Evolutionary conservation across 2,797 vertebrate species (phyloP), one percentile per base, ranked within the genome.

Genomic region (Holocentrus rufus): DNA sequence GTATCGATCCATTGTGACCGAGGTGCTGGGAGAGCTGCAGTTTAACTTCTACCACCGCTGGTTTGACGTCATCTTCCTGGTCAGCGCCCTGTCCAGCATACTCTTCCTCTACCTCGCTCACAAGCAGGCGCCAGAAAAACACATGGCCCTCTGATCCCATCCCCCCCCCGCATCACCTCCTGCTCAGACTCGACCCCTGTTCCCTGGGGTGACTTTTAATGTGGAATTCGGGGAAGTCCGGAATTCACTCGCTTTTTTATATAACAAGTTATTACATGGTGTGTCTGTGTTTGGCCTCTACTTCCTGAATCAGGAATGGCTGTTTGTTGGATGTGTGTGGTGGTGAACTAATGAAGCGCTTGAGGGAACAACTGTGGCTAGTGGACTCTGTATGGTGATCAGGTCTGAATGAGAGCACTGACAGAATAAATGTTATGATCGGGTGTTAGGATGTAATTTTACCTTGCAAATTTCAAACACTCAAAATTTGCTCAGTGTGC

Each of bases 41-140:
- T 99, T 99, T 89, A 99, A 96, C 91, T 99, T 99, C 85, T 99
- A 99, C 69, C 98, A 99, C 89, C 97, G 97, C 1, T 99, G 98
- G 98, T 99, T 99, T 68, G 98, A 99, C 22, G 98, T 99, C 57
- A 99, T 99, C 93, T 99, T 99, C 92, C 92, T 99, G 78, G 97
- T 99, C 89, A 99, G 98, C 17, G 98, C 98, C 0, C 93, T 99
- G 9, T 99, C 98, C 91, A 99, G 97, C 93, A 99, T 99, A 79
- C 94, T 99, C 25, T 99, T 99, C 85, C 96, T 99, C 49, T 99
- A 99, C 82, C 91, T 99, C 31, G 97, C 97, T 15, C 98, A 99
- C 91, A 99, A 99, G 86, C 98, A 99, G 91, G 95, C 97, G 5
- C 98, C 98, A 58, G 97, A 99, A 89, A 99, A 99, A 76, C 97